These are phyloP conservation scores for Xestia xanthographa DNA, from an alignment of 2,888 invertebrate species.

Conservation along the genomic window DNA sequence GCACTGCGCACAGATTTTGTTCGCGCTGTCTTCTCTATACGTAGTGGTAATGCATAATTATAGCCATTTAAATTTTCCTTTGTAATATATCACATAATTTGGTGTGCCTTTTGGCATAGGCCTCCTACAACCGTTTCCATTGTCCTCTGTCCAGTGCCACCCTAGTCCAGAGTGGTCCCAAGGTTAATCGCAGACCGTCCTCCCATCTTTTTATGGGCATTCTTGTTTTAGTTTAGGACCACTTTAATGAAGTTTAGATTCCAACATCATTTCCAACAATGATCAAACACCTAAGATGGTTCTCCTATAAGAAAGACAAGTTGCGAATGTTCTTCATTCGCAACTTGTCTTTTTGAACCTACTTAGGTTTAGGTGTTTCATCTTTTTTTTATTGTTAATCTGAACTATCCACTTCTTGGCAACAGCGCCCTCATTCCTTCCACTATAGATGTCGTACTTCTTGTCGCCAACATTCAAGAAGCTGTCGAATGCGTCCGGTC, in stretches of 20 bases:
- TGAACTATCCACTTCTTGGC: background rate
- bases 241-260: background rate
- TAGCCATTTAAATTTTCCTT: no score
- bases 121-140: no score
- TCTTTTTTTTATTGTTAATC: background rate
- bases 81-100: no score
- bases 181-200: background rate
- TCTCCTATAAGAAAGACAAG: no score
- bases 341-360: background rate
- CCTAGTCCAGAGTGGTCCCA: no score
- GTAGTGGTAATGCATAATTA: no score
- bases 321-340: background rate
- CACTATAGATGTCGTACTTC: background rate
- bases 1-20: no score
- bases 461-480: background rate
- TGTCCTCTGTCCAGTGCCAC: no score
- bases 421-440: background rate
- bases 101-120: no score
- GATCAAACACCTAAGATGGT: no score
- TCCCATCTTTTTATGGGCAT: background rate
- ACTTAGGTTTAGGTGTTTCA: no score
- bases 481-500: background rate
- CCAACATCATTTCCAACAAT: background rate
- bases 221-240: background rate
- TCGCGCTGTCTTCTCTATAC: no score